phyloP scores from a whole-genome alignment of 2,113 vertebrate species.

The Malurus melanocephalus region DNA sequence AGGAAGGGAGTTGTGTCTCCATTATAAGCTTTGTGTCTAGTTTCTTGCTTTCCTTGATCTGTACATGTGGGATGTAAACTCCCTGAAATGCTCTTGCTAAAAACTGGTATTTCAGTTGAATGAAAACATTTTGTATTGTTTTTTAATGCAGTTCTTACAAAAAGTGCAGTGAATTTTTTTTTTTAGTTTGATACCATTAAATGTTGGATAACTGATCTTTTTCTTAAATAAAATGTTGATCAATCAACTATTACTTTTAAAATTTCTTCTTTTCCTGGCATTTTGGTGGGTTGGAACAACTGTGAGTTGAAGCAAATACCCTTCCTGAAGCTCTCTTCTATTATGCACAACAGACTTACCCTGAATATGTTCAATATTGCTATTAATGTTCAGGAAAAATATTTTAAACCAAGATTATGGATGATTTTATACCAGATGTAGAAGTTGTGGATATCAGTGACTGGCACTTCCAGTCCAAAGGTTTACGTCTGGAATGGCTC shows the following conservation, averaged over 20 bases:
- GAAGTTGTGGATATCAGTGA: not conserved
- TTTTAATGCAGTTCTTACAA: constrained; percentile 23
- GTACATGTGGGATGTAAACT: not conserved
- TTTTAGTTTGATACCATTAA: constrained; percentile 23
- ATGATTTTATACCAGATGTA: not conserved
- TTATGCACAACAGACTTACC: no score
- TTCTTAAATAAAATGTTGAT: constrained; percentile 64
- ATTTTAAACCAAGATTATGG: not conserved
- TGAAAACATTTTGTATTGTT: constrained; percentile 46
- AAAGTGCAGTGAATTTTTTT: constrained; percentile 21
- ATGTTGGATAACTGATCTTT: constrained; percentile 43
- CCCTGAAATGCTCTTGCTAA: not conserved
- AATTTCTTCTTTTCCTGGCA: not conserved
- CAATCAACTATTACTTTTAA: not conserved
- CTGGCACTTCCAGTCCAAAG: not conserved
- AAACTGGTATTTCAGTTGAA: constrained; percentile 10
- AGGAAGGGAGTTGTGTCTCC: not conserved
- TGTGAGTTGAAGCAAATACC: not conserved
- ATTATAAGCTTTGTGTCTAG: not conserved
- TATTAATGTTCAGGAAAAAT: not conserved
- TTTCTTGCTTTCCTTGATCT: not conserved
- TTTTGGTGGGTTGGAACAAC: not conserved
- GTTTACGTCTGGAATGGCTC: not conserved
- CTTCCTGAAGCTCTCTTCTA: not conserved
- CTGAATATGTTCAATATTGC: not conserved